Base-by-base conservation (phyloP, 2,113 vertebrate genomes). In the Erinaceus europaeus region DNA sequence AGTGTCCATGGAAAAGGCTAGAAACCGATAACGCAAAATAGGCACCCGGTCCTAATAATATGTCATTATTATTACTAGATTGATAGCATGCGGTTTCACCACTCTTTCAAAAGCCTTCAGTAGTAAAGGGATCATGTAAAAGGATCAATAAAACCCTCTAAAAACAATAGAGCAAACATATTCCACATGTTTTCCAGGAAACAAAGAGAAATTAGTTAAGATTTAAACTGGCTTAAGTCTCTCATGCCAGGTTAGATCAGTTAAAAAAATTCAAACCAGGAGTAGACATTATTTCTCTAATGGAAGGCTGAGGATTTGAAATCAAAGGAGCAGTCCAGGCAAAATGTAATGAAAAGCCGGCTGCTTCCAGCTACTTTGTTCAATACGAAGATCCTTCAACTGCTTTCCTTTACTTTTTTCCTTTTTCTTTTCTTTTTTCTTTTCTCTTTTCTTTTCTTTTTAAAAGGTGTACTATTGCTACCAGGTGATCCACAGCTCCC, bases 131-230 rank as follows among this genome's bases (percentile, higher is more conserved):
- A 78, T 90, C 44, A 36, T 84, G 64, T 93, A 79, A 83, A 91
- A 94, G 40, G 50, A 90, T 90, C 68, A 73, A 93, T 92, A 94
- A 93, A 91, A 92, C 78, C 50, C 50, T 84, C 89, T 89, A 90
- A 89, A n/a, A 94, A 92, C 81, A 92, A 85, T 94, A 92, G 72
- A 92, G 65, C 74, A 91, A 94, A 94, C 77, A 93, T 65, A 84
- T 87, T 85, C 81, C 93, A 94, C 53, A 92, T 93, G 92, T 83
- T 94, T 89, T 83, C 90, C 46, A 91, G 81, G 59, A 89, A 94
- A 93, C 64, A 46, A 93, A 86, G 62, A 87, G 76, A 87, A 89
- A 85, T 75, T 90, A 87, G 69, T 89, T 79, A 68, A 90, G 78
- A 93, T 88, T 48, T 90, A 89, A 94, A 40, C 50, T 86, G 93